These are phyloP conservation scores for Psophia crepitans DNA, from an alignment of 2,113 vertebrate species.

Conservation along the genomic window DNA sequence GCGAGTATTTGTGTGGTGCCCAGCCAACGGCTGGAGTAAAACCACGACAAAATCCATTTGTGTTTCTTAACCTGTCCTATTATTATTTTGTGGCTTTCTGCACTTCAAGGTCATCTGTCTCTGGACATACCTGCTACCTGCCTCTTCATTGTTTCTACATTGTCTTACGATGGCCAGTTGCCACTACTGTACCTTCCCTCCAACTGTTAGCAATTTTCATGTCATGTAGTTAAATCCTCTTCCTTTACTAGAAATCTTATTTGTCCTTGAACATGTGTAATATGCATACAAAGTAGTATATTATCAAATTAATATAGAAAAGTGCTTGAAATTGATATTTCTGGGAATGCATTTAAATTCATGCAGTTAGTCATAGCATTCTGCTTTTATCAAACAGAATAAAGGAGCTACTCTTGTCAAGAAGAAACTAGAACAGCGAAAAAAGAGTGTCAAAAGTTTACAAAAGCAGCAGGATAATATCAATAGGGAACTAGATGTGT, in stretches of 20 bases:
- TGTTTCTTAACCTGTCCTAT: not conserved
- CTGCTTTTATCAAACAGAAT: not conserved
- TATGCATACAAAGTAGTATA: not conserved
- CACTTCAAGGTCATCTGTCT: not conserved
- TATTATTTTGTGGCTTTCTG: not conserved
- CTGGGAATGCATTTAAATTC: not conserved
- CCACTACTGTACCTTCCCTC: not conserved
- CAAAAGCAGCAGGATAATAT: not conserved
- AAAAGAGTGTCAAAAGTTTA: not conserved
- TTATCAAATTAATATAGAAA: conserved; percentile 6
- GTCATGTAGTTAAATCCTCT: not conserved
- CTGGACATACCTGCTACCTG: not conserved
- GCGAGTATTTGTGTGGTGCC: too few species aligned
- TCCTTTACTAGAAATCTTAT: not conserved
- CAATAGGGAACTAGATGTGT: not conserved
- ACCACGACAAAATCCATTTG: not conserved
- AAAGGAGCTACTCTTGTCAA: not conserved
- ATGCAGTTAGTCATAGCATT: not conserved
- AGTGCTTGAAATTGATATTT: not conserved
- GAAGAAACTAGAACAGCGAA: not conserved
- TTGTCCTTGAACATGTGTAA: not conserved
- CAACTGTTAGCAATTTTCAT: conserved; percentile 7
- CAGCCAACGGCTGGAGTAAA: too few species aligned
- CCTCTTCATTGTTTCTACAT: not conserved
- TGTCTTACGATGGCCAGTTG: not conserved